Evolutionary conservation across 2,888 invertebrate species (phyloP), one percentile per base, ranked within the genome.

Genomic region (Microchrysa polita): DNA sequence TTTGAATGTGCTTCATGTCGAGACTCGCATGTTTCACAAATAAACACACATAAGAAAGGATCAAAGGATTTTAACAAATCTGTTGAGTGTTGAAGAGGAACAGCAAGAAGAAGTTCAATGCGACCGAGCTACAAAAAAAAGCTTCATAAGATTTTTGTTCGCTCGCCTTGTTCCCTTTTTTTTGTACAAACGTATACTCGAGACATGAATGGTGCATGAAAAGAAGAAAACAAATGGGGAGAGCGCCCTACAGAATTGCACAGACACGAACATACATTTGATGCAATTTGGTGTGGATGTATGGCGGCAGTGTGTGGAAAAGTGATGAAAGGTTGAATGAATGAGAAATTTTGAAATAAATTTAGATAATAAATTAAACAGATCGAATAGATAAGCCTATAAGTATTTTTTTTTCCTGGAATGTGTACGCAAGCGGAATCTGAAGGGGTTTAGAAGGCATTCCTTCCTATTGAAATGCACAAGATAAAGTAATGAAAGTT

Each of bases 61-160:
- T 69, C 69, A 69, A 69, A 69, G 57, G 57, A 57, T 55, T 69
- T 55, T 5, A 57, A 42, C 34, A 57, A 69, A 57, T 69, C 57
- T 69, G 57, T 57, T 40, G 52, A 55, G 55, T 69, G 69, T 57
- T 57, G 69, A 57, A 40, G 57, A 40, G 18, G 69, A 44, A 48
- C n/a, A 42, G 65, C 48, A 34, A 34, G 14, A 42, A 18, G 48
- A 65, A 42, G 48, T 48, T 18, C 44, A 65, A 44, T 48, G 20
- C 55, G 59, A 59, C 59, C 23, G 12, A 23, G 59, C 27, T 34
- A 23, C 20, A 59, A 59, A 55, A 16, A n/a, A n/a, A 55, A 22
- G 22, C 55, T 34, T 34, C 27, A 55, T 55, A 55, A 16, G 55
- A 55, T 16, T 34, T 55, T 55, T 22, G 22, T 18, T 10, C 55